These are phyloP conservation scores for Rousettus madagascariensis DNA, from an alignment of 2,797 vertebrate genomes.

Conservation along the genomic window DNA sequence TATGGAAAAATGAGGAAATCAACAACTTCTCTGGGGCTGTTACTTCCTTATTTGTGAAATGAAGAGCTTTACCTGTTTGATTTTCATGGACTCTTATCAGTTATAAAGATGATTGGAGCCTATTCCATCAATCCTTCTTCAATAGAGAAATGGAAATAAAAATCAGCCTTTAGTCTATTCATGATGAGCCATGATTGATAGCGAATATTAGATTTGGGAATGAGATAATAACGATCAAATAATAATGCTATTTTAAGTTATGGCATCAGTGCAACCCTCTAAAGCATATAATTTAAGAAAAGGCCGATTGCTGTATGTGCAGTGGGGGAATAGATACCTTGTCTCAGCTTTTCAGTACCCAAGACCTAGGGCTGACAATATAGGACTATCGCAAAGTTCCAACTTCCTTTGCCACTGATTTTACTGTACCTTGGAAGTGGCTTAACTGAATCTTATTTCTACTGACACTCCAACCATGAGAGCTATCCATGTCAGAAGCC, in stretches of 20 bases:
- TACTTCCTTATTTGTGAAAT: conserved; percentile 12
- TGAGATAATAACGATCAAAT: background rate
- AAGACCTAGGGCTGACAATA: background rate
- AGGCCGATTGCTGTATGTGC: background rate
- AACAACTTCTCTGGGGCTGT: background rate
- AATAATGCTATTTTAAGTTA: conserved; percentile 14
- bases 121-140: conserved; percentile 1
- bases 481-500: background rate
- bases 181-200: background rate
- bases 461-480: background rate
- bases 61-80: conserved; percentile 4
- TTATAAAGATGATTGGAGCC: conserved; percentile 24
- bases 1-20: background rate
- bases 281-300: conserved; percentile 5
- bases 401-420: conserved; percentile 2
- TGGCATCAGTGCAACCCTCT: background rate
- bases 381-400: background rate
- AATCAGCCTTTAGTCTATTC: background rate
- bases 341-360: background rate
- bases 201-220: conserved; percentile 16
- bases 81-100: background rate
- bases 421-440: background rate
- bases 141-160: background rate
- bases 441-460: conserved; percentile 16
- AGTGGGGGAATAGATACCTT: background rate